Evolutionary conservation across 2,888 invertebrate species (phyloP).

Genomic region (Volucella inflata): DNA sequence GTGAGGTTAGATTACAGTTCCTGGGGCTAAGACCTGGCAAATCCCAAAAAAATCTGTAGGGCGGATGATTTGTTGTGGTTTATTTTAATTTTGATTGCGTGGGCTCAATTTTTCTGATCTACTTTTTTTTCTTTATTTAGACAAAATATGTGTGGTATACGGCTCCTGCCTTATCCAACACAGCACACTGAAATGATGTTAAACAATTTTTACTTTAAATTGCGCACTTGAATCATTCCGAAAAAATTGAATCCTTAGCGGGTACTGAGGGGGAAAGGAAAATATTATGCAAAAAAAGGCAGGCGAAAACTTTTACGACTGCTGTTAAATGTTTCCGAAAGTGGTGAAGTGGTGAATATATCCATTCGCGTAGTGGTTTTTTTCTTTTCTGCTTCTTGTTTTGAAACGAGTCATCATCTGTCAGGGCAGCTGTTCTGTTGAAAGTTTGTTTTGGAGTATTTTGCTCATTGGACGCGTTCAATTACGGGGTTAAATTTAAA

Average conservation of each 20-base stretch:
- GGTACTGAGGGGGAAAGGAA: not conserved
- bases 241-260: constrained; percentile 45
- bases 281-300: constrained; percentile 17
- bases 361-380: too few relatives aligned
- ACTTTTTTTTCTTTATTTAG: not conserved
- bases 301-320: not conserved
- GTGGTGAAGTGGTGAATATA: constrained; percentile 13
- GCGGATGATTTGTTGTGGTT: constrained; percentile 1
- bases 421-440: too few relatives aligned
- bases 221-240: constrained; percentile 71
- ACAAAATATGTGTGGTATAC: constrained; percentile 46
- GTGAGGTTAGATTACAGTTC: constrained; percentile 8
- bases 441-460: too few relatives aligned
- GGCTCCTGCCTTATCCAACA: constrained; percentile 63
- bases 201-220: constrained; percentile 42
- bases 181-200: constrained; percentile 54
- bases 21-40: not conserved
- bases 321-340: constrained; percentile 33
- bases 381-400: too few relatives aligned
- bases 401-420: too few relatives aligned
- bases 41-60: not conserved
- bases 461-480: too few relatives aligned
- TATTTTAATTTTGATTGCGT: constrained; percentile 15
- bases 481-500: too few relatives aligned
- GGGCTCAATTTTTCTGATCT: not conserved